Evolutionary conservation across 2,113 vertebrate species (phyloP).

Genomic region (Esox niger): DNA sequence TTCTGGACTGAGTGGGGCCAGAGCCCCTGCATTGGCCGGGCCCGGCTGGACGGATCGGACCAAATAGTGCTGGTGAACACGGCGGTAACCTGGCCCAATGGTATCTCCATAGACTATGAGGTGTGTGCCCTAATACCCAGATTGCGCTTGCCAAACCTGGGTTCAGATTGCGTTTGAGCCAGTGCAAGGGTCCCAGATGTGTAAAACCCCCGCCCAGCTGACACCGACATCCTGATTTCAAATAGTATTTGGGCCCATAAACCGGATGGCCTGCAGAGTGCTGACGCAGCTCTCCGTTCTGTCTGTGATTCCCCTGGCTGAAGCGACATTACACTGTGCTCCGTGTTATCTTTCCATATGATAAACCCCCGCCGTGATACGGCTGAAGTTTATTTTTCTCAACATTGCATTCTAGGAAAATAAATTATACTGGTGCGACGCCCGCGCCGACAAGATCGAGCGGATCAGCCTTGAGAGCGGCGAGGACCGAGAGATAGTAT

Average conservation of each 20-base stretch:
- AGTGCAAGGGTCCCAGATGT: no score
- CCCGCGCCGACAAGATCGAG: conserved; percentile 87
- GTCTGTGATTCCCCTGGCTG: conserved; percentile 20
- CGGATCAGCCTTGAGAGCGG: conserved; percentile 86
- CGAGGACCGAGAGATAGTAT: conserved; percentile 80
- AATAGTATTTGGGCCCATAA: no score
- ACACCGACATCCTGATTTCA: no score
- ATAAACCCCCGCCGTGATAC: conserved; percentile 33
- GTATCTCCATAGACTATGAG: conserved; percentile 86
- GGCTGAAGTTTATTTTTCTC: conserved; percentile 52
- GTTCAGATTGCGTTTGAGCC: no score
- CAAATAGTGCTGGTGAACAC: conserved; percentile 78
- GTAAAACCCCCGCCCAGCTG: no score
- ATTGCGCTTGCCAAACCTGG: no score
- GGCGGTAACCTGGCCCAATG: conserved; percentile 80
- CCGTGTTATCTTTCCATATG: conserved; percentile 47
- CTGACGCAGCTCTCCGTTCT: conserved; percentile 19
- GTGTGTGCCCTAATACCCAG: no score
- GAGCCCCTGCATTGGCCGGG: conserved; percentile 79
- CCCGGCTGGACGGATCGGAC: conserved; percentile 82
- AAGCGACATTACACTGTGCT: conserved; percentile 37
- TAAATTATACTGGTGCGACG: conserved; percentile 91
- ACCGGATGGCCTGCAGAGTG: neutral
- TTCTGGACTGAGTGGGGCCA: conserved; percentile 92
- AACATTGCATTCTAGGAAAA: conserved; percentile 82